Conservation (phyloP, 2,113 vertebrate species). For the Elaphurus davidianus region DNA sequence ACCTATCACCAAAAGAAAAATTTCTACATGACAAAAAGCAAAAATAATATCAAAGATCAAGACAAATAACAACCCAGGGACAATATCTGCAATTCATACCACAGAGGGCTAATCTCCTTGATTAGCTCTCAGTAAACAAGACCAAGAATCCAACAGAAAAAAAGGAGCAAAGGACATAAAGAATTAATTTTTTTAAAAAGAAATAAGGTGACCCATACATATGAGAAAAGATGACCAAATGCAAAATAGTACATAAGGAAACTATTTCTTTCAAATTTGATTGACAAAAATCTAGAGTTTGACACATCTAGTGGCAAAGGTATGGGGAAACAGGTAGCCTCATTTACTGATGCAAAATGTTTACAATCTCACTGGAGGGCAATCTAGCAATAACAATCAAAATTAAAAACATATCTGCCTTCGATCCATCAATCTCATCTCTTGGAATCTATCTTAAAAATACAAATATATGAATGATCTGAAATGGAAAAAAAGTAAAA, state of each 20-base stretch:
- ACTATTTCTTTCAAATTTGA: slow-evolving; percentile 21
- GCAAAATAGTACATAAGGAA: slow-evolving; percentile 19
- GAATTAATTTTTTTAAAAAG: neutral
- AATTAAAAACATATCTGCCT: slow-evolving; percentile 29
- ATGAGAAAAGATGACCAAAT: slow-evolving; percentile 22
- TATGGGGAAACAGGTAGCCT: neutral
- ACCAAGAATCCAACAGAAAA: slow-evolving; percentile 2
- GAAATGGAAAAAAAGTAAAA: neutral
- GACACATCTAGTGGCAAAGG: neutral
- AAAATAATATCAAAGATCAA: neutral
- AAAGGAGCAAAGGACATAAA: neutral
- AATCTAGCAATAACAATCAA: neutral
- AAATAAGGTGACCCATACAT: neutral
- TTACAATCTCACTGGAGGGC: neutral
- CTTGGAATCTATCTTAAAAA: slow-evolving; percentile 17
- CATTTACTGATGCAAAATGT: neutral
- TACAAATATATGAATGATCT: neutral
- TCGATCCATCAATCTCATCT: neutral
- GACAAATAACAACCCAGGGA: neutral
- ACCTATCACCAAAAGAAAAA: neutral
- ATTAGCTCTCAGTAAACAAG: slow-evolving; percentile 4
- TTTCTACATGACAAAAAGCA: neutral
- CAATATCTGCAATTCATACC: neutral
- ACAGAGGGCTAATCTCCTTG: neutral
- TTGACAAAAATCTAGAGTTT: neutral